Base-by-base conservation (phyloP, 2,888 invertebrate genomes). In the Molorchus minor region DNA sequence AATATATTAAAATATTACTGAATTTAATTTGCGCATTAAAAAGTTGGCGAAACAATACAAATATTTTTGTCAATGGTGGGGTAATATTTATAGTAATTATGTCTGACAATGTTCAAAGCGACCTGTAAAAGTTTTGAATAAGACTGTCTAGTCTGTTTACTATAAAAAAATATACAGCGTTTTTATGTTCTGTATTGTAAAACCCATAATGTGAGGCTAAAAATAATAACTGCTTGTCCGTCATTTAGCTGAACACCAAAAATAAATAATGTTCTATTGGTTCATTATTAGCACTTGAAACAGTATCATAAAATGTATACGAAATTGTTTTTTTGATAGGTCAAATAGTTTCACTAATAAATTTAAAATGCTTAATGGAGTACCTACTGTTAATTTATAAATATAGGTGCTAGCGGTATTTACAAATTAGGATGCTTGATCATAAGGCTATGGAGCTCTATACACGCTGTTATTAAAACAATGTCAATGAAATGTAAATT, bases 201-300 rank as follows among this genome's bases (percentile, higher is more conserved):
- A 44, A 40, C 21, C 16, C 10, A 19, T 41, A 25, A 17, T 40
- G 16, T 7, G 17, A 3, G 40, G 19, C 12, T 52, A 19, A 52
- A 41, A 52, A 52, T 40, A 41, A 25, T 51, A 51, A 41, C 41
- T 15, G n/a, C 12, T 51, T 16, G 29, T 15, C 15, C 16, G 41
- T 41, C 40, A 41, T 40, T 41, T 29, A 10, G 25, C 40, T 47
- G 19, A 12, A 25, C 10, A 25, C 29, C 29, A 25, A 40, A 40
- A 51, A 35, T 36, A 36, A 49, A 49, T 16, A 36, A 17, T 41
- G 2, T 41, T 7, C 19, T 17, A 10, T 10, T 17, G 19, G 8
- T 41, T 41, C 16, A 36, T 36, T 45, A 29, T 30, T 20, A 2
- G 13, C 25, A 19, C 12, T 43, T 43, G 21, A 43, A n/a, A n/a